Conservation (phyloP, 2,797 vertebrate species). For the Manis pentadactyla region DNA sequence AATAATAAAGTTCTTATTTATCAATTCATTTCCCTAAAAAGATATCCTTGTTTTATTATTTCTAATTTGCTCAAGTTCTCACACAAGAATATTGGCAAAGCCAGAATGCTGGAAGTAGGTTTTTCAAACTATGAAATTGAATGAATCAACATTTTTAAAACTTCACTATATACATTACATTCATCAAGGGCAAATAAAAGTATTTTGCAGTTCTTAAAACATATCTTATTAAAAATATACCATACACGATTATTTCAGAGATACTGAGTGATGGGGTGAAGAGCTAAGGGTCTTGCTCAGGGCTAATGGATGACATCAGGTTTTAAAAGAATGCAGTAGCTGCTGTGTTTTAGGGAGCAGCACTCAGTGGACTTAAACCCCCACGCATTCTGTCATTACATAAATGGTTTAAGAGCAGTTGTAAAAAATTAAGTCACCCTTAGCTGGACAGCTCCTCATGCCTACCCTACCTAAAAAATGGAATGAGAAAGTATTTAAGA, state of each 20-base stretch:
- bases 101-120: not conserved
- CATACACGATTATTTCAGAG: not conserved
- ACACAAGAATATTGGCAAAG: slow-evolving; percentile 15
- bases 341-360: not conserved
- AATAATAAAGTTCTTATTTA: slow-evolving; percentile 46
- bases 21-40: slow-evolving; percentile 59
- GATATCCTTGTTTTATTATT: not conserved
- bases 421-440: not conserved
- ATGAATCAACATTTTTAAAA: not conserved
- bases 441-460: slow-evolving; percentile 63
- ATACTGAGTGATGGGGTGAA: not conserved
- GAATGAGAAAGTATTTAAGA: not conserved
- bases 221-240: slow-evolving; percentile 41
- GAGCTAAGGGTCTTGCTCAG: not conserved
- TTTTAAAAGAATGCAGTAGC: slow-evolving; percentile 9
- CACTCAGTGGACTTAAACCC: not conserved
- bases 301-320: not conserved
- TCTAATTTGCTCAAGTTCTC: slow-evolving; percentile 32
- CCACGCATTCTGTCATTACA: not conserved
- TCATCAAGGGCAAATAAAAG: slow-evolving; percentile 40
- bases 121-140: slow-evolving; percentile 26
- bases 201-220: slow-evolving; percentile 26
- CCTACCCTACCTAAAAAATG: not conserved
- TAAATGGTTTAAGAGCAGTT: not conserved
- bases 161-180: not conserved